Evolutionary conservation across 1,140 invertebrate species (phyloP).

Genomic region (Nasonia giraulti): DNA sequence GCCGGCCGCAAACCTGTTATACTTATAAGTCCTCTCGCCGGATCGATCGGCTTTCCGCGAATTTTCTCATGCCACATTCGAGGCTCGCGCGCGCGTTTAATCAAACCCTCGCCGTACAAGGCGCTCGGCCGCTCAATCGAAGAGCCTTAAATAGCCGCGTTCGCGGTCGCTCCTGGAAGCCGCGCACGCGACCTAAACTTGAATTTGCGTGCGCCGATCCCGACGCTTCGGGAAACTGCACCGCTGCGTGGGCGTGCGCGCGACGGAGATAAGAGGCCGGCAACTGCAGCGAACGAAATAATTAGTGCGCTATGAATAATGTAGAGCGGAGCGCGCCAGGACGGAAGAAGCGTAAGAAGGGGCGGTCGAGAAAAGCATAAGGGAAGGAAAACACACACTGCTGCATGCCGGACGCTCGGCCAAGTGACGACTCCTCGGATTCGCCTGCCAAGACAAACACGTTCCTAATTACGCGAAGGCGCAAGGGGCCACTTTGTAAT

Average conservation of each 20-base stretch:
- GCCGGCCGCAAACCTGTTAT: constrained; percentile 33
- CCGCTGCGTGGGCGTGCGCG: too few species aligned
- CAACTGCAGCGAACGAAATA: constrained; percentile 29
- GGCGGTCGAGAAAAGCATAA: background rate
- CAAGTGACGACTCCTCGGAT: constrained; percentile 39
- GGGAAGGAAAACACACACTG: background rate
- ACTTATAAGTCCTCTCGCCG: constrained; percentile 31
- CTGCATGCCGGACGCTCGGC: background rate
- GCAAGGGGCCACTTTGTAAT: constrained; percentile 44
- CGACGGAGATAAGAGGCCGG: too few species aligned
- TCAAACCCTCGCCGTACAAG: background rate
- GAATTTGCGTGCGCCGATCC: too few species aligned
- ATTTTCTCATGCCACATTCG: background rate
- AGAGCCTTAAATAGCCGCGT: background rate
- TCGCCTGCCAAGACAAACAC: constrained; percentile 48
- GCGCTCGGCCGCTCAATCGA: background rate
- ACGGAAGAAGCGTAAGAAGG: background rate
- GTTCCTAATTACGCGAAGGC: constrained; percentile 47
- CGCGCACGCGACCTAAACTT: background rate
- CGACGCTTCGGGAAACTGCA: too few species aligned
- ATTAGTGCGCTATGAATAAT: constrained; percentile 50
- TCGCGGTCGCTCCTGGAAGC: background rate
- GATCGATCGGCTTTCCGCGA: constrained; percentile 31
- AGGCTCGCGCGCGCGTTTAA: too few species aligned
- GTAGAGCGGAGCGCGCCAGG: background rate